These are phyloP conservation scores for Apogon talboti DNA, from an alignment of 2,797 vertebrate species.

Conservation along the genomic window DNA sequence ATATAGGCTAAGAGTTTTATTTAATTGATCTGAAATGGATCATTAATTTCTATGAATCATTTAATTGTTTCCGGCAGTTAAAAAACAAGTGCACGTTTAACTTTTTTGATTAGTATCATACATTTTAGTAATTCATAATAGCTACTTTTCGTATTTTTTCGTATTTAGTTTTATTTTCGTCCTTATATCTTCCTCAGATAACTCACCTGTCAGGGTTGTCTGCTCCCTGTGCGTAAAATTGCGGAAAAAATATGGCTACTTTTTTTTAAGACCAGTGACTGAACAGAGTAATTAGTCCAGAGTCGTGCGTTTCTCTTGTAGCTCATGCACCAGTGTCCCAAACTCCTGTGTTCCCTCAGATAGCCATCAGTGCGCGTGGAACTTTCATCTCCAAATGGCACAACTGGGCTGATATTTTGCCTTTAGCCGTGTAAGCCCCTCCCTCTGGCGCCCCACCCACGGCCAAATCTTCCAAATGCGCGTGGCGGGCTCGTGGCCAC, in stretches of 20 bases:
- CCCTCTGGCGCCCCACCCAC: slow-evolving; percentile 74
- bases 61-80: not conserved
- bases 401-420: slow-evolving; percentile 55
- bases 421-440: slow-evolving; percentile 73
- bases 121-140: not conserved
- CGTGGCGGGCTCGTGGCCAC: slow-evolving; percentile 86
- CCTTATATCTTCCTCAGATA: not conserved
- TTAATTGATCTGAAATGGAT: not conserved
- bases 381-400: slow-evolving; percentile 75
- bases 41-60: not conserved
- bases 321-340: slow-evolving; percentile 32
- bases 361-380: slow-evolving; percentile 66
- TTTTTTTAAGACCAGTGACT: slow-evolving; percentile 27
- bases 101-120: not conserved
- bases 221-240: slow-evolving; percentile 23
- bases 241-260: slow-evolving; percentile 6
- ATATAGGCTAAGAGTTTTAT: not conserved
- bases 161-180: not conserved
- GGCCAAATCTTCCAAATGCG: slow-evolving; percentile 68
- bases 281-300: slow-evolving; percentile 38
- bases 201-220: slow-evolving; percentile 68
- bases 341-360: slow-evolving; percentile 54
- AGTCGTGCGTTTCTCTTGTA: slow-evolving; percentile 28
- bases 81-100: not conserved
- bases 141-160: not conserved